Base-by-base conservation (phyloP, 1,140 invertebrate genomes). In the Macrostomum lignano region DNA sequence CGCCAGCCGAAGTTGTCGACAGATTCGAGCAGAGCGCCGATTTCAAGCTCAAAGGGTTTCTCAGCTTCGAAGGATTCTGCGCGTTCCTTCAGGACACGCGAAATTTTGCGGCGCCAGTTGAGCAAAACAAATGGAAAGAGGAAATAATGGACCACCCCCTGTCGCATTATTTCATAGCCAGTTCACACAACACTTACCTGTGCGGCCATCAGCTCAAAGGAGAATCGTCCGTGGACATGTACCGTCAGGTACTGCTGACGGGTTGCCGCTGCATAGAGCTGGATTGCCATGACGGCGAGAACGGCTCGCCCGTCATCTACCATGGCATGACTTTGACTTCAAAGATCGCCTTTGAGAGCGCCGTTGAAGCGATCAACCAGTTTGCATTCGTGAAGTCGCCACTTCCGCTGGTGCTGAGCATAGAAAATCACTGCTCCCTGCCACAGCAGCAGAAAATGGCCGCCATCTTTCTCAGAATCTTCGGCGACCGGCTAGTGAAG, bases 111-210 rank as follows among this genome's bases (percentile, higher is more conserved):
- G n/a, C n/a, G n/a, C n/a, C n/a, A n/a, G n/a, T n/a, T n/a, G n/a
- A n/a, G n/a, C n/a, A n/a, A n/a, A n/a, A n/a, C n/a, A n/a, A n/a
- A n/a, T n/a, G n/a, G n/a, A n/a, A n/a, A n/a, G n/a, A n/a, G n/a
- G n/a, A 32, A 21, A 21, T 21, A 32, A 78, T 91, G 73, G 67
- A 72, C 36, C 71, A 77, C 40, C 74, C 82, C 1, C 56, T 91
- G 34, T 78, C 77, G 19, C 73, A 84, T 48, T 93, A 91, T 56
- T 91, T 78, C 59, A 78, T 91, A 31, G 76, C 78, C 0, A 82
- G 79, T 21, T 86, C 78, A 20, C 82, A 93, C 53, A 93, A 93
- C 50, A 91, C 82, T 2, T 93, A 91, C 57, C 61, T 93, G n/a
- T 88, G 79, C 0, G 79, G 78, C 0, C 78, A 88, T 59, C 81